Base-by-base conservation (phyloP, 2,113 vertebrate species). In the Myotis lucifugus region DNA sequence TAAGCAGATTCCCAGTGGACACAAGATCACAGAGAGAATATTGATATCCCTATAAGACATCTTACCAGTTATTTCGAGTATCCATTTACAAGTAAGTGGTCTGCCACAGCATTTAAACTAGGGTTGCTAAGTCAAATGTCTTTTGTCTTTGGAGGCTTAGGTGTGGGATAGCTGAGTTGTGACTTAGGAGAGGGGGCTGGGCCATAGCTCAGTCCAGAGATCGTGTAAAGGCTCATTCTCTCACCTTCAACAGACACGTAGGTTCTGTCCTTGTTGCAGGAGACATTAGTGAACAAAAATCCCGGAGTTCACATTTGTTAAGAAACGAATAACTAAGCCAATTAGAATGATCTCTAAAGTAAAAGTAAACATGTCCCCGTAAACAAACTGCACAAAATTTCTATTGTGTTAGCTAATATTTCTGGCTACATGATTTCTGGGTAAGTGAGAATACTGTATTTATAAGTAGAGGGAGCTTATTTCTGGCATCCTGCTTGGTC, bases 401-500 rank as follows among this genome's bases (percentile, higher is more conserved):
- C 11, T 29, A n/a, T 72, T 50, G 12, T 83, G 54, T 89, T 91
- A n/a, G 34, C 23, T 7, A 10, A 50, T 77, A 79, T 76, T 76
- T 91, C 88, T 85, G 52, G 27, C 72, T 59, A 91, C 61, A n/a
- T 59, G 54, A 79, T 74, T 76, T 95, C 83, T 81, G 48, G 27
- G 81, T 59, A 89, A 76, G 40, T 8, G 18, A 67, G 54, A 54
- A 40, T 67, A 66, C 17, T 91, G 15, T 64, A n/a, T n/a, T n/a
- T n/a, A 21, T 66, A 61, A 76, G 52, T 10, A 29, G 42, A 76
- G 5, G 14, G 84, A 52, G 37, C 15, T 84, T 77, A 64, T 66
- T 97, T 85, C 77, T 42, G 25, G 40, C n/a, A n/a, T 89, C 77
- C 42, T 93, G 17, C 61, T 91, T 88, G 34, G 52, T 50, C 66